Evolutionary conservation across 1,140 invertebrate genomes (phyloP).

Genomic region (Panagrolaimus sp.): DNA sequence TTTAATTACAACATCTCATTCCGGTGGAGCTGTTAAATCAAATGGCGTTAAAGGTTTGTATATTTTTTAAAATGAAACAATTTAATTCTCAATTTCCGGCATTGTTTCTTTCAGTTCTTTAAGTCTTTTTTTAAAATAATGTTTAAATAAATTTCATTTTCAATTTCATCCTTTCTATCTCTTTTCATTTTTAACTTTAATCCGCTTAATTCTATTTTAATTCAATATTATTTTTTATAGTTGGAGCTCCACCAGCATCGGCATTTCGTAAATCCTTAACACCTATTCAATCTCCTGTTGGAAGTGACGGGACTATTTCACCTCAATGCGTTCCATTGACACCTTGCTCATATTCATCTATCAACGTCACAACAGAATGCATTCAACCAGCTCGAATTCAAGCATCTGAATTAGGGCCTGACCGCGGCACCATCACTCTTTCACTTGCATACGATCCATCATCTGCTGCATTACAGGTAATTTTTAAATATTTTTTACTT

Average conservation of each 20-base stretch:
- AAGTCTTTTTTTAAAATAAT: background rate
- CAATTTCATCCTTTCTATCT: background rate
- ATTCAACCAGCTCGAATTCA: background rate
- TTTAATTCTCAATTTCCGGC: background rate
- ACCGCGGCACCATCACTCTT: constrained; percentile 3
- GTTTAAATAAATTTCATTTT: background rate
- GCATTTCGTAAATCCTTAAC: background rate
- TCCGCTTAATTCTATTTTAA: background rate
- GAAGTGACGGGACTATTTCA: constrained; percentile 4
- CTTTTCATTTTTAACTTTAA: background rate
- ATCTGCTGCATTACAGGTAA: constrained; percentile 2
- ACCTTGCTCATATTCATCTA: background rate
- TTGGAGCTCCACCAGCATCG: background rate
- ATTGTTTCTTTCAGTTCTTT: background rate
- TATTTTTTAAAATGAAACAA: background rate
- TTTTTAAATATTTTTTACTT: background rate
- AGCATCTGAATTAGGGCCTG: background rate
- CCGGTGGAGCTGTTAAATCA: background rate
- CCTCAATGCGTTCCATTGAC: constrained; percentile 11
- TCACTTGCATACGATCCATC: background rate
- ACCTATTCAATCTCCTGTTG: constrained; percentile 4
- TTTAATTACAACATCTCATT: background rate
- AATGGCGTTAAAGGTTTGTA: constrained; percentile 10
- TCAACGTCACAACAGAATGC: constrained; percentile 9
- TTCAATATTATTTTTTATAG: background rate